phyloP scores from a whole-genome alignment of 2,797 vertebrate genomes.

The Alectoris magna region DNA sequence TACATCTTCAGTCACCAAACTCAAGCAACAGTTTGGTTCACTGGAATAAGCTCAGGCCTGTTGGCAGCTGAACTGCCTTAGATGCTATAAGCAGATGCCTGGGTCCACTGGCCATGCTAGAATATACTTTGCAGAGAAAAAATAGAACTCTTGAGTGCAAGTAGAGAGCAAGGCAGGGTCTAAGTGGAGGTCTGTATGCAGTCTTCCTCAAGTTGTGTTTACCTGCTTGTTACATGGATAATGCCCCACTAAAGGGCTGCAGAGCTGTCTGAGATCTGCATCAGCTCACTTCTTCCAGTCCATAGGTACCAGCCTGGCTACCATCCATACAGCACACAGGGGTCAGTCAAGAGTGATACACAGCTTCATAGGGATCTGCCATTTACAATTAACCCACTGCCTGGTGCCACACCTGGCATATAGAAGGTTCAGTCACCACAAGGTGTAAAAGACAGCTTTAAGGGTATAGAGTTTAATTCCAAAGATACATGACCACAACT shows the following conservation, averaged over 20 bases:
- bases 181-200: accelerated
- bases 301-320: background rate
- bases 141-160: background rate
- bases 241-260: accelerated
- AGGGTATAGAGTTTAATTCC: background rate
- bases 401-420: background rate
- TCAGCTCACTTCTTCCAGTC: accelerated
- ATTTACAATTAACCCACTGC: background rate
- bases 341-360: background rate
- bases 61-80: background rate
- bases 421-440: background rate
- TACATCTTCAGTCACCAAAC: background rate
- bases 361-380: accelerated
- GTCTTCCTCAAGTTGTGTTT: background rate
- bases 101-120: background rate
- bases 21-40: background rate
- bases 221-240: accelerated
- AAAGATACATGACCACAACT: background rate
- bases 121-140: background rate
- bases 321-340: background rate
- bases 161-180: background rate
- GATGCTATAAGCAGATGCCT: background rate
- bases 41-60: background rate
- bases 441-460: background rate
- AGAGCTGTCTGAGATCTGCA: background rate